Evolutionary conservation across 1,140 invertebrate genomes (phyloP), one percentile per base, ranked within the genome.

Genomic region (Drosophila pectinifera): DNA sequence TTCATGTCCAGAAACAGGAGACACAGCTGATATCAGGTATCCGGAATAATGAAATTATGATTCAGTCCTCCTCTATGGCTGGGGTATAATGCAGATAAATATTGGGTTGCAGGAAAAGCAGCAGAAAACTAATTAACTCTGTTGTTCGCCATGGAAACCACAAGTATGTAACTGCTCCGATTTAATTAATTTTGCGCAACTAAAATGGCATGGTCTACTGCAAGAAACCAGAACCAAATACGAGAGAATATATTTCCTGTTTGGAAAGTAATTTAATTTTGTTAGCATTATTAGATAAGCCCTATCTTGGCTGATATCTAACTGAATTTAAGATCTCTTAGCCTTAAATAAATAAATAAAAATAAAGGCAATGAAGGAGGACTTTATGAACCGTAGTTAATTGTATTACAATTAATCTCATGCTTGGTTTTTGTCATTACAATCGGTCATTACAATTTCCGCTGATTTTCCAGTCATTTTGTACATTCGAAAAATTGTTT

Each of bases 21-120:
- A 26, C 5, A 26, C 26, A 6, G 16, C 38, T 34, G 61, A 10
- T 39, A 42, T 42, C 20, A 4, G 5, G 24, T 55, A 22, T 4
- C 53, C n/a, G 18, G n/a, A 16, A 41, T 39, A 42, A 55, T 55
- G 36, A 41, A 55, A 55, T 26, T 24, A 14, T 39, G 20, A 41
- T 54, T 54, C 3, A n/a, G 34, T 34, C 24, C 16, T 28, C 10
- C 16, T 13, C 3, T 4, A 28, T 18, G 16, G 24, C 24, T 14
- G 16, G 26, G n/a, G 46, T 49, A 49, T 13, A 8, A 14, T 20
- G 11, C 16, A 34, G 28, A 34, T 34, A 51, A 51, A 51, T 51
- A 51, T 36, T 34, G 18, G 20, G 20, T 51, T 36, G 36, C 49
- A 51, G n/a, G 13, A 14, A 4, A 6, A 22, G 5, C 20, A 7